phyloP scores from a whole-genome alignment of 2,888 invertebrate genomes.

The Brachyptera risi region DNA sequence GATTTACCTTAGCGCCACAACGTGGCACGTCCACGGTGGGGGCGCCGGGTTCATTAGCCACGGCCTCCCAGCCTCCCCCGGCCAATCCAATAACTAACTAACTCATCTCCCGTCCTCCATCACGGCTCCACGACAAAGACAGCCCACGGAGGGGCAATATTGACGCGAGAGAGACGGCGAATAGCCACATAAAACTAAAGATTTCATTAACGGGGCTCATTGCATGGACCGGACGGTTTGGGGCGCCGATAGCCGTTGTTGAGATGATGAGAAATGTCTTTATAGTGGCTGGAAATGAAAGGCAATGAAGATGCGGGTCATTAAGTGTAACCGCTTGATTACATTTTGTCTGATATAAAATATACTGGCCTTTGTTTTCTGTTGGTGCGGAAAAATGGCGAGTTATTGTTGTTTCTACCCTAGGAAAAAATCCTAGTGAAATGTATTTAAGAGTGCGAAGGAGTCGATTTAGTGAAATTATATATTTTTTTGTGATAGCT shows the following conservation, averaged over 20 bases:
- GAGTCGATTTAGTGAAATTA: too few relatives aligned
- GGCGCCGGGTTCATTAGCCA: conserved; percentile 5
- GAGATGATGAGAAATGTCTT: conserved; percentile 10
- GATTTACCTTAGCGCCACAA: too few relatives aligned
- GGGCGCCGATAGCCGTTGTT: not conserved
- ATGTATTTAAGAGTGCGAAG: too few relatives aligned
- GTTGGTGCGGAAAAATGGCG: too few relatives aligned
- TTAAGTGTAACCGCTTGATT: conserved; percentile 1
- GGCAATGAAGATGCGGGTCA: not conserved
- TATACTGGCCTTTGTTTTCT: not conserved
- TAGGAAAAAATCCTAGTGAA: too few relatives aligned
- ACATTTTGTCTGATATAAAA: too few relatives aligned
- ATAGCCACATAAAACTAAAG: conserved; percentile 26
- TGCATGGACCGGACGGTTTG: not conserved
- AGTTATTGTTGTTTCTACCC: too few relatives aligned
- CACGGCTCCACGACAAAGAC: not conserved
- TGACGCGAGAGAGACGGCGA: not conserved
- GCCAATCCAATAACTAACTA: not conserved
- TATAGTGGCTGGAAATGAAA: not conserved
- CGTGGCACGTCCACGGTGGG: too few relatives aligned
- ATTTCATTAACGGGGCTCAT: conserved; percentile 26
- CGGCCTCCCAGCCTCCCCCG: not conserved
- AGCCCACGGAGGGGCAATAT: not conserved
- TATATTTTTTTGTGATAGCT: too few relatives aligned
- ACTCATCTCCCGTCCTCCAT: conserved; percentile 1